Base-by-base conservation (phyloP, 2,797 vertebrate species). In the Acridotheres tristis region DNA sequence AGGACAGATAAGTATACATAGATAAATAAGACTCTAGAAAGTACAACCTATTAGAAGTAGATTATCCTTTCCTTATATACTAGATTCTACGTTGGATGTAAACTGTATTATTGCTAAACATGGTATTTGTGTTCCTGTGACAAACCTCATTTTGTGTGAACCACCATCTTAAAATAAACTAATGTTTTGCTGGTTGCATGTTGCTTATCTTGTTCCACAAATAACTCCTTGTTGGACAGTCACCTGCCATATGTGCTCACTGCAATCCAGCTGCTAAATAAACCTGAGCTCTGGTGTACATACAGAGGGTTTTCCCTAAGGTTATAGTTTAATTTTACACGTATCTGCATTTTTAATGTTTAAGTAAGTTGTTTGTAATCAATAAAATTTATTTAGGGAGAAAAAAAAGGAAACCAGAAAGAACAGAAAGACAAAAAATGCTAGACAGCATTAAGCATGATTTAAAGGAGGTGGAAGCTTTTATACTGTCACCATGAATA, bases 401-500 rank as follows among this genome's bases (percentile, higher is more conserved):
- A 14, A 16, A 10, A 50, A 51, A 47, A 30, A 16, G 3, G n/a
- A 54, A 38, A 38, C 34, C 22, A 61, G 2, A 6, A 21, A 36
- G 23, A 40, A 0, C 3, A 12, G 11, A 21, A 20, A 27, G 11
- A 26, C 36, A 38, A 43, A 69, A 88, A 91, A 90, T 8, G 16
- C 43, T 40, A 74, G 61, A 86, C 26, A 90, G 55, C 40, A 42
- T 38, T 83, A 92, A 82, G n/a, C 10, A 51, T 85, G 58, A 95
- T 73, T 92, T 94, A 85, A 45, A 63, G 40, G 20, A 77, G 18
- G 67, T 38, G 32, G 61, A 89, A 87, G 32, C n/a, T 93, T 94
- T 95, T 94, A 43, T 71, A 63, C 47, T 87, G 43, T 84, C 84
- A 90, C 82, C 38, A 94, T 97, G 94, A 96, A 95, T 91, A 93